Evolutionary conservation across 2,797 vertebrate genomes (phyloP).

Genomic region (Coregonus ussuriensis): DNA sequence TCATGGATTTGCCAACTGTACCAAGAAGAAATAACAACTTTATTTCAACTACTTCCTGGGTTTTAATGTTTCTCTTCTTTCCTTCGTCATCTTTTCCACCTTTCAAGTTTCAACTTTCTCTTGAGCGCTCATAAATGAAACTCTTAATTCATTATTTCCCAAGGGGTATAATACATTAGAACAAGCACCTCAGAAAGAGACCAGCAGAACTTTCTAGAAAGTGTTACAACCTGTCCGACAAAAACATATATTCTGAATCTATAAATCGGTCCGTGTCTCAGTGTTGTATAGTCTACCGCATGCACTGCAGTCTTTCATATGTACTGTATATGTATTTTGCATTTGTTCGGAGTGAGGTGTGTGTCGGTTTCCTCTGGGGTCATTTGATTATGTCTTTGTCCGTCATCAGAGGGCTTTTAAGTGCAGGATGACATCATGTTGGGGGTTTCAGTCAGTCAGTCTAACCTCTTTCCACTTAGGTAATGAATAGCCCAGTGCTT

Average conservation of each 20-base stretch:
- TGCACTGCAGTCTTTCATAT: constrained; percentile 3
- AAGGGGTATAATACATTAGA: not conserved
- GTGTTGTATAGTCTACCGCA: constrained; percentile 17
- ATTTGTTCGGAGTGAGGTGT: constrained; percentile 4
- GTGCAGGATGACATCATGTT: constrained; percentile 65
- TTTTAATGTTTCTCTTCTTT: not conserved
- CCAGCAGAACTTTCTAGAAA: constrained; percentile 9
- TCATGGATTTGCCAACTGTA: constrained; percentile 42
- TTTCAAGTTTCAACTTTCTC: constrained; percentile 14
- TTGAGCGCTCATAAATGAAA: constrained; percentile 29
- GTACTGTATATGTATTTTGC: constrained; percentile 5
- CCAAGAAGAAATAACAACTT: constrained; percentile 47
- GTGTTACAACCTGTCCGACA: too few relatives aligned
- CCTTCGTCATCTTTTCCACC: not conserved
- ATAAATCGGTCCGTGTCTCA: constrained; percentile 10
- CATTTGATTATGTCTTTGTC: constrained; percentile 75
- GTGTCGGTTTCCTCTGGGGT: constrained; percentile 41
- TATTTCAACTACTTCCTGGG: constrained; percentile 24
- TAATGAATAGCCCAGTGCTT: constrained; percentile 69
- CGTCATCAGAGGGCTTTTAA: constrained; percentile 75
- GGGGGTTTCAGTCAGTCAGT: constrained; percentile 37
- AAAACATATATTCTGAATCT: constrained; percentile 25
- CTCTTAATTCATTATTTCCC: not conserved
- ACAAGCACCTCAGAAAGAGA: not conserved
- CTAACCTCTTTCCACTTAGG: constrained; percentile 42